Evolutionary conservation across 23 tunicate genomes (phyloP).

Genomic region (Clavelina lepadiformis): DNA sequence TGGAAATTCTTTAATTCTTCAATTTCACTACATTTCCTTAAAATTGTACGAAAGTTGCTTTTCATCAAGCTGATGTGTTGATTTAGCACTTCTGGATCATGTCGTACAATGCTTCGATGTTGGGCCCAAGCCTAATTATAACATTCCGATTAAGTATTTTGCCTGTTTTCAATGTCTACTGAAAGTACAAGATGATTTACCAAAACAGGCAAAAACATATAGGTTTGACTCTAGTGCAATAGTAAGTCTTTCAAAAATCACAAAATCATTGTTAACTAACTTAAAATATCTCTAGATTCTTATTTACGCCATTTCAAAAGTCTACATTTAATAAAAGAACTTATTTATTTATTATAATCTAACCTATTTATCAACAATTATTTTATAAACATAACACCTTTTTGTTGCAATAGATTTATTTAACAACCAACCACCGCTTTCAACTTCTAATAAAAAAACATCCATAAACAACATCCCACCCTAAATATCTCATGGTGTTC

Average conservation of each 20-base stretch:
- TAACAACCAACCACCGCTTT: background rate
- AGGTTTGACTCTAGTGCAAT: too few species aligned
- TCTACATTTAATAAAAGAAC: too few species aligned
- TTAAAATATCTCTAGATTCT: too few species aligned
- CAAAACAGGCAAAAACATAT: background rate
- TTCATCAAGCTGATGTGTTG: slow-evolving; percentile 45
- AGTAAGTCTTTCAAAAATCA: too few species aligned
- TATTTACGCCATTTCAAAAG: too few species aligned
- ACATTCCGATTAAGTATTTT: too few species aligned
- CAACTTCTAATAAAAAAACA: background rate
- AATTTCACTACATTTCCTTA: slow-evolving; percentile 40
- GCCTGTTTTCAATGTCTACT: too few species aligned
- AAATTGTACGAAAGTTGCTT: slow-evolving; percentile 66
- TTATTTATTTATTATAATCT: too few species aligned
- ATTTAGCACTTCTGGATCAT: slow-evolving; percentile 4
- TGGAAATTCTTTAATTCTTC: slow-evolving; percentile 55
- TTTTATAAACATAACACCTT: too few species aligned
- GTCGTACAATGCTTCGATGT: slow-evolving; percentile 20
- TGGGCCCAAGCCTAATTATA: slow-evolving; percentile 74
- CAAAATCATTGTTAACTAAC: too few species aligned
- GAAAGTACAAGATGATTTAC: background rate
- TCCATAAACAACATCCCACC: slow-evolving; percentile 3
- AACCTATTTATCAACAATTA: too few species aligned
- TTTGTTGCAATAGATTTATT: too few species aligned
- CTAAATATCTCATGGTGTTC: slow-evolving; percentile 69